These are phyloP conservation scores for Columba janthina DNA, from an alignment of 2,113 vertebrate species.

Conservation along the genomic window DNA sequence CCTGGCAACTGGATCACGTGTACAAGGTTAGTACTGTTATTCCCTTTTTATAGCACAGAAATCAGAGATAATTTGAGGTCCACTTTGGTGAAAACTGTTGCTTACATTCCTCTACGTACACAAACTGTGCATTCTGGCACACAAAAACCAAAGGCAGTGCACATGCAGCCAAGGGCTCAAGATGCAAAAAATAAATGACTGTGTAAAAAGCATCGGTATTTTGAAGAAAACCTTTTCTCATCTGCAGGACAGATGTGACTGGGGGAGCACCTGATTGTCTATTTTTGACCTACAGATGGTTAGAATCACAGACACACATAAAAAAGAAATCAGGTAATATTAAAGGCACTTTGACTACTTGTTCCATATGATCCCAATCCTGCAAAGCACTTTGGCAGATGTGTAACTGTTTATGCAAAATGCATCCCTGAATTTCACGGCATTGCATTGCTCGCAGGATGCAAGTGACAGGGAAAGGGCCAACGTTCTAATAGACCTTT, in stretches of 20 bases:
- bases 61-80: not conserved
- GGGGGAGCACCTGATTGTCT: slow-evolving; percentile 40
- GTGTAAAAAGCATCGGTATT: not conserved
- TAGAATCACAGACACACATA: slow-evolving; percentile 27
- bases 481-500: not conserved
- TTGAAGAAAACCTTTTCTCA: slow-evolving; percentile 28
- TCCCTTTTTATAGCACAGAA: slow-evolving; percentile 18
- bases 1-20: not conserved
- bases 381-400: slow-evolving; percentile 27
- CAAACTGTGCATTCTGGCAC: not conserved
- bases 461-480: not conserved
- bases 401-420: not conserved
- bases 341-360: slow-evolving; percentile 62
- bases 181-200: not conserved
- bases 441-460: not conserved
- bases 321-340: slow-evolving; percentile 62
- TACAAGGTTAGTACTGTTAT: slow-evolving; percentile 32
- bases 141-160: not conserved
- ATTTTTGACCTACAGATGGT: slow-evolving; percentile 60
- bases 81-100: not conserved
- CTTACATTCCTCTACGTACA: not conserved
- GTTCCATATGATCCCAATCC: slow-evolving; percentile 39
- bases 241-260: slow-evolving; percentile 45
- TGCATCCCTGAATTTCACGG: not conserved
- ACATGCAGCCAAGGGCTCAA: not conserved